phyloP scores from a whole-genome alignment of 2,797 vertebrate species.

The Lates japonicus region DNA sequence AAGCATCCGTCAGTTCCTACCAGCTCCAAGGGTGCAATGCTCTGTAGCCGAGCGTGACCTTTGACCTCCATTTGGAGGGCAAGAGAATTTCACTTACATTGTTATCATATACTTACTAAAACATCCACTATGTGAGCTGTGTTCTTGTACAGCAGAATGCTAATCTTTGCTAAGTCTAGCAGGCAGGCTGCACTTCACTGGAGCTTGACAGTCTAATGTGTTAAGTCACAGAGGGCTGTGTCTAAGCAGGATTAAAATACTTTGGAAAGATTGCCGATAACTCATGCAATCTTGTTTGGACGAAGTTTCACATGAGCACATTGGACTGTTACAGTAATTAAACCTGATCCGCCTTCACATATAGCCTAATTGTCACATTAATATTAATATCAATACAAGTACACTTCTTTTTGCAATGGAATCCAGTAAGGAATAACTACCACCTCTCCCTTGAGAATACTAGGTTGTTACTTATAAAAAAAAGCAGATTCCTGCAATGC shows the following conservation, averaged over 20 bases:
- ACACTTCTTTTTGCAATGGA: slow-evolving; percentile 20
- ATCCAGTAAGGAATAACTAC: slow-evolving; percentile 20
- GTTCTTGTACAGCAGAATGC: slow-evolving; percentile 31
- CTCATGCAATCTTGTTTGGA: slow-evolving; percentile 28
- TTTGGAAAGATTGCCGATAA: slow-evolving; percentile 33
- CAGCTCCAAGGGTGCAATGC: background rate
- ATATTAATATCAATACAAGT: slow-evolving; percentile 49
- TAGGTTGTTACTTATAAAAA: slow-evolving; percentile 51
- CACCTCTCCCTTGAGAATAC: slow-evolving; percentile 16
- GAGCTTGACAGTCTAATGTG: slow-evolving; percentile 34
- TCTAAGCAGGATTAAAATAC: slow-evolving; percentile 48
- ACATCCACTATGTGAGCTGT: slow-evolving; percentile 11
- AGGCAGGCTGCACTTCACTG: slow-evolving; percentile 19
- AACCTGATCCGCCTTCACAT: slow-evolving; percentile 41
- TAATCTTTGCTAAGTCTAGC: slow-evolving; percentile 41
- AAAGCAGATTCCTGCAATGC: slow-evolving; percentile 38
- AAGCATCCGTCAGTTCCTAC: background rate
- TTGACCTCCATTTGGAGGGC: background rate
- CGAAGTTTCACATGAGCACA: slow-evolving; percentile 25
- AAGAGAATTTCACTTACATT: slow-evolving; percentile 3
- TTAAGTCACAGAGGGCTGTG: slow-evolving; percentile 26
- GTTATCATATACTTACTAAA: slow-evolving; percentile 24
- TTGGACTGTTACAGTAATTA: slow-evolving; percentile 42
- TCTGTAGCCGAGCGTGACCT: slow-evolving; percentile 15
- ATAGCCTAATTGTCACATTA: slow-evolving; percentile 34